Evolutionary conservation across 2,888 invertebrate genomes (phyloP).

Genomic region (Eremobia ochroleuca): DNA sequence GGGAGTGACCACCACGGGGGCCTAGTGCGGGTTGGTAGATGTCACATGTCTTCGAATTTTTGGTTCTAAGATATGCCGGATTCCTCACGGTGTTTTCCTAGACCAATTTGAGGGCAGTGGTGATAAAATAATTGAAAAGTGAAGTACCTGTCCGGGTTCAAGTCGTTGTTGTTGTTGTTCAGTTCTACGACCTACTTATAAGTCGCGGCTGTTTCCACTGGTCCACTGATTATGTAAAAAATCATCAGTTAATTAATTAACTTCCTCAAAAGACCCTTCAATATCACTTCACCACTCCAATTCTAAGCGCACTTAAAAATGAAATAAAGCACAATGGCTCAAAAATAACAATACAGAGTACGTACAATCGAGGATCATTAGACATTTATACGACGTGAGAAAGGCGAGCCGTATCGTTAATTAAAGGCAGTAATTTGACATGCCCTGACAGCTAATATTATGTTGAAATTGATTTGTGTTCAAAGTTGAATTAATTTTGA

Average conservation of each 20-base stretch:
- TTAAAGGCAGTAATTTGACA: constrained; percentile 88
- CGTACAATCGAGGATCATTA: constrained; percentile 74
- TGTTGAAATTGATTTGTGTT: constrained; percentile 90
- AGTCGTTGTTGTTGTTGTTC: too few relatives aligned
- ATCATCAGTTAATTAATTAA: constrained; percentile 43
- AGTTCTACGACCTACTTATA: background rate
- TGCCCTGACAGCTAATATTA: constrained; percentile 89
- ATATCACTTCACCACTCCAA: constrained; percentile 36
- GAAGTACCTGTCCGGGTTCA: background rate
- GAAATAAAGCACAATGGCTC: constrained; percentile 68
- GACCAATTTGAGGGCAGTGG: background rate
- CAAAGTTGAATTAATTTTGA: constrained; percentile 90
- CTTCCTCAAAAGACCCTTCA: constrained; percentile 23
- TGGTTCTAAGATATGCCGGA: background rate
- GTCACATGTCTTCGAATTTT: background rate
- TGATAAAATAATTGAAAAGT: background rate
- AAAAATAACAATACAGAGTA: constrained; percentile 75
- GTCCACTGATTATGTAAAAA: constrained; percentile 4
- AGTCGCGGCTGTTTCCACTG: background rate
- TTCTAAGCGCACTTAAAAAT: constrained; percentile 50
- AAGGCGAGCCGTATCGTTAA: constrained; percentile 83
- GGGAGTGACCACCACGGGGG: background rate
- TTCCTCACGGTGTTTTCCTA: background rate
- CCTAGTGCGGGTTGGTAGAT: background rate
- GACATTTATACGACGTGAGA: constrained; percentile 83